Evolutionary conservation across 2,113 vertebrate species (phyloP).

Genomic region (Gymnocephalus cernua): DNA sequence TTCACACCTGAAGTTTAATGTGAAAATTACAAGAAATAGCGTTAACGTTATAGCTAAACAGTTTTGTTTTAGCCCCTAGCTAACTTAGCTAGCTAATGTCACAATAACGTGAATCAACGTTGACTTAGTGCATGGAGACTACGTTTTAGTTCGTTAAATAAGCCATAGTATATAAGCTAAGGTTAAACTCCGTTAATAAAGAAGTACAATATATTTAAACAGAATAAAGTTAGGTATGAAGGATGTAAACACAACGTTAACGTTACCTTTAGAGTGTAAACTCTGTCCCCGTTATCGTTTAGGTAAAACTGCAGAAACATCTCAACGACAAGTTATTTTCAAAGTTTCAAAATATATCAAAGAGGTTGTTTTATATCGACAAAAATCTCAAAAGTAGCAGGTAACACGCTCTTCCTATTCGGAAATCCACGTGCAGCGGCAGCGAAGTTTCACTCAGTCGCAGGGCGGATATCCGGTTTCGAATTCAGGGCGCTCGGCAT

Average conservation of each 20-base stretch:
- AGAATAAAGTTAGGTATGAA: too few species aligned
- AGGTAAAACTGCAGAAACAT: constrained; percentile 93
- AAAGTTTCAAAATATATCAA: not conserved
- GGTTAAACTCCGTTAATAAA: too few species aligned
- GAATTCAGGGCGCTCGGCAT: not conserved
- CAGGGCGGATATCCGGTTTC: constrained; percentile 54
- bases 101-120: not conserved
- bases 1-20: not conserved
- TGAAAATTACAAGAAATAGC: too few species aligned
- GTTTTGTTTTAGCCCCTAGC: not conserved
- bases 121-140: accelerated
- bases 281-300: constrained; percentile 86
- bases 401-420: accelerated
- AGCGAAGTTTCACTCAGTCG: accelerated
- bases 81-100: not conserved
- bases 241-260: constrained; percentile 8
- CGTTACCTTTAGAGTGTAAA: constrained; percentile 91
- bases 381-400: not conserved
- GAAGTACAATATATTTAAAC: accelerated
- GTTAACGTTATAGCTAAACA: too few species aligned
- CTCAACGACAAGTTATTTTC: not conserved
- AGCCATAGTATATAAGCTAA: accelerated
- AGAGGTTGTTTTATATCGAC: not conserved
- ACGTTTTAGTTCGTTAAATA: not conserved
- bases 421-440: constrained; percentile 59